Base-by-base conservation (phyloP, 2,113 vertebrate species). In the Pelvicachromis taeniatus region DNA sequence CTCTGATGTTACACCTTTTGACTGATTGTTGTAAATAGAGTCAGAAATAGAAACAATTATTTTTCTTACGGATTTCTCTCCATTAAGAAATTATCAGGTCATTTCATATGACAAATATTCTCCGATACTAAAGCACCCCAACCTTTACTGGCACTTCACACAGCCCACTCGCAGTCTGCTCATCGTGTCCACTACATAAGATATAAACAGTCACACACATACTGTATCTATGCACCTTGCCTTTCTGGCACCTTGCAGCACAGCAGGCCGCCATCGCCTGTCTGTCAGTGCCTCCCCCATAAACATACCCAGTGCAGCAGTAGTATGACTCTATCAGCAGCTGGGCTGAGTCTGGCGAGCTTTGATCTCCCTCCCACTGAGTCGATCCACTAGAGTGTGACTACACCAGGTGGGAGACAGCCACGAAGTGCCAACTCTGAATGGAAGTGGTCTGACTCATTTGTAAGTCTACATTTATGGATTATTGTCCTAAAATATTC, bases 111-210 rank as follows among this genome's bases (percentile, higher is more conserved):
- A 75, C 70, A 83, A 77, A 81, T 87, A 29, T 77, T 85, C 5
- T 79, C 56, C 82, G 54, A 78, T 23, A 55, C 42, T 63, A 23
- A 53, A 77, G n/a, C 78, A 56, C 54, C 38, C 21, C 61, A 40
- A 26, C 54, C 70, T 31, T 75, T 80, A 77, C 54, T 88, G 82
- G 78, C 86, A 87, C 84, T 90, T 93, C 87, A 89, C 80, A 84
- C 90, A 85, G 56, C 94, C 92, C 92, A 93, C 93, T 94, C 92
- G 91, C 90, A 85, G 86, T 87, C 93, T 93, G 93, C 81, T 92
- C 79, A 78, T 87, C 82, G 80, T 79, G n/a, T 80, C 70, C 48
- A 17, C 53, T 16, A 3, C 79, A 35, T 70, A 52, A 84, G 53
- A 68, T 73, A 77, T n/a, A 79, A 16, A 84, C 73, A 59, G 81